Evolutionary conservation across 2,888 invertebrate species (phyloP), one percentile per base, ranked within the genome.

Genomic region (Parnassius orleans): DNA sequence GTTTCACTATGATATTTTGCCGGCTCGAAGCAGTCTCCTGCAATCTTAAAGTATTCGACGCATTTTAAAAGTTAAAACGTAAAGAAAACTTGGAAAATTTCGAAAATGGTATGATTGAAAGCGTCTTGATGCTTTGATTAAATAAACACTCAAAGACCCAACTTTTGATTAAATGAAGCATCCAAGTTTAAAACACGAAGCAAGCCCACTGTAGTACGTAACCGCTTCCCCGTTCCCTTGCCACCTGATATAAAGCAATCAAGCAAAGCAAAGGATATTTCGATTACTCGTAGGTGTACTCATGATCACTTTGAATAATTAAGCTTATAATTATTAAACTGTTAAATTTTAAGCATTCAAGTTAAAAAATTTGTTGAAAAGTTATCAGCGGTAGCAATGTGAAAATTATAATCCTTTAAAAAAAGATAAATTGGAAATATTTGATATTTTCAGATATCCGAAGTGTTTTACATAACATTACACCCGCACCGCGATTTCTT

Each of bases 161-260:
- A 73, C 70, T 75, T 78, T 73, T 81, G 78, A 84, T 85, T 82
- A 83, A 84, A 83, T 79, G 78, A 81, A 81, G 79, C 79, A 74
- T 78, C 77, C 76, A 76, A 77, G 75, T 79, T 75, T 73, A 75
- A 81, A 79, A 78, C 73, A 73, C 77, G 74, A 69, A 69, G 74
- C 74, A 70, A 59, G 69, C 73, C 74, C 74, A 75, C 77, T 76
- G 78, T 78, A 78, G 81, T 79, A 74, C 66, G 60, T 67, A 71
- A 69, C n/a, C 73, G 74, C 73, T 73, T 74, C 69, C 53, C 68
- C 68, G 68, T 58, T 64, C 69, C 61, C 66, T 69, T 70, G 65
- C 74, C 56, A 24, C 66, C 69, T 72, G 72, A 74, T 67, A 33
- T 33, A 33, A 33, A 3, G 5, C 5, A 7, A 33, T 7, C 33